Percentiles rank a stretch among this genome's conserved stretches.
Evolutionary conservation across 2,797 vertebrate species (phyloP).

Genomic region (Rhinogobio ventralis): DNA sequence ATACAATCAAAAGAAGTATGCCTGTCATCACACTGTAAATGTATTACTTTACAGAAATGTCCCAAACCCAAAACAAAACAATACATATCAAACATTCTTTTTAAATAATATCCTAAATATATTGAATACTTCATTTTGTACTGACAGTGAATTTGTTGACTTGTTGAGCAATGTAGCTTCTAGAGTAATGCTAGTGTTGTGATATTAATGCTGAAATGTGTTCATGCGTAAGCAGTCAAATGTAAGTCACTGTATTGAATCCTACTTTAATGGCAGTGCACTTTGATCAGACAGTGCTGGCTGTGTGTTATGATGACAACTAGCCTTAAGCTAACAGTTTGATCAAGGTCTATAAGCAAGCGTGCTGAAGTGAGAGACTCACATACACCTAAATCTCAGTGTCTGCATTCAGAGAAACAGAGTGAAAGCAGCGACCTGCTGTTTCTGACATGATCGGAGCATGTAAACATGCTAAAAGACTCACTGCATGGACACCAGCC

Average conservation of each 20-base stretch:
- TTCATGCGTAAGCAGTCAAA: neutral
- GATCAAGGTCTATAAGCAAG: conserved; percentile 3
- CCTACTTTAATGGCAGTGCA: neutral
- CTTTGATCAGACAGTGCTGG: neutral
- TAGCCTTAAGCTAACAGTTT: conserved; percentile 34
- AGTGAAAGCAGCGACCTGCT: neutral
- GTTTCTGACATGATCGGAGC: neutral
- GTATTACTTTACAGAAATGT: neutral
- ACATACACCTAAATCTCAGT: neutral
- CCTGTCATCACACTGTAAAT: neutral
- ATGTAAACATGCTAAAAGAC: conserved; percentile 4
- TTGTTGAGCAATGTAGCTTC: neutral
- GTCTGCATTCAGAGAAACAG: conserved; percentile 2
- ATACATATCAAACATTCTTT: no score
- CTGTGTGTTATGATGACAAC: neutral
- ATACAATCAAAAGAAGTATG: neutral
- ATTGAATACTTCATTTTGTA: no score
- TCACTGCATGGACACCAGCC: conserved; percentile 17
- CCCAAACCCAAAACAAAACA: neutral
- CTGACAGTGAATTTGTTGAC: neutral
- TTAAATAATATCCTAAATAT: no score
- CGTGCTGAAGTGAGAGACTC: neutral
- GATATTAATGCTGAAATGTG: neutral
- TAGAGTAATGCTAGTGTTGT: neutral
- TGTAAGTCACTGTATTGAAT: neutral